Conservation (phyloP, 2,888 invertebrate species). For the Crocallis elinguaria region DNA sequence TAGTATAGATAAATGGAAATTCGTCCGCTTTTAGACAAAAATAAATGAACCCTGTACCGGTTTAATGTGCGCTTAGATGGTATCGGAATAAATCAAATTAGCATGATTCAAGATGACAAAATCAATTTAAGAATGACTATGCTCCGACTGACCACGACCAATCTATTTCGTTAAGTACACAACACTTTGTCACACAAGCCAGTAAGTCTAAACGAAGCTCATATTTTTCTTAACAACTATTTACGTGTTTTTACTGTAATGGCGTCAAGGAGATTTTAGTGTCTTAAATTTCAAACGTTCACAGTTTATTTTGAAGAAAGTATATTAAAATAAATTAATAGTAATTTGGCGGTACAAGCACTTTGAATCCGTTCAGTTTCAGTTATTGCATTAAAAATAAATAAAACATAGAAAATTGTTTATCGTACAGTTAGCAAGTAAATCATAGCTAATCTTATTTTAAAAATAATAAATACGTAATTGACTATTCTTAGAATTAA, state of each 20-base stretch:
- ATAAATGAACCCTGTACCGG: slow-evolving; percentile 82
- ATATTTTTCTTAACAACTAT: slow-evolving; percentile 82
- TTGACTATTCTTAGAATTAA: slow-evolving; percentile 83
- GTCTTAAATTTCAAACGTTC: not conserved
- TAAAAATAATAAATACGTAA: slow-evolving; percentile 76
- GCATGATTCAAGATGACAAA: slow-evolving; percentile 28
- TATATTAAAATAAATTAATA: not conserved
- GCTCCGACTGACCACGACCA: slow-evolving; percentile 50
- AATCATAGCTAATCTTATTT: slow-evolving; percentile 63
- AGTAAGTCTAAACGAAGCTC: slow-evolving; percentile 83
- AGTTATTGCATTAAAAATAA: not conserved
- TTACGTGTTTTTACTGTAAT: slow-evolving; percentile 56
- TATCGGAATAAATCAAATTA: slow-evolving; percentile 45
- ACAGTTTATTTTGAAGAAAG: not conserved
- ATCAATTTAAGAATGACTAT: slow-evolving; percentile 42
- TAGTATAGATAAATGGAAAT: slow-evolving; percentile 55
- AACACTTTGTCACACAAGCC: slow-evolving; percentile 79
- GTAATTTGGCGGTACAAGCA: slow-evolving; percentile 31
- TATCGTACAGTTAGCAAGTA: slow-evolving; percentile 44
- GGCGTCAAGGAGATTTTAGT: slow-evolving; percentile 3
- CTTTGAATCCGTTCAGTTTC: not conserved
- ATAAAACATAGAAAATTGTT: slow-evolving; percentile 29
- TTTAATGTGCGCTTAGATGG: slow-evolving; percentile 74
- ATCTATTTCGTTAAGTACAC: slow-evolving; percentile 68
- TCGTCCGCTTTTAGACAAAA: slow-evolving; percentile 72